These are phyloP conservation scores for Eristalis intricaria DNA, from an alignment of 2,888 invertebrate species.

Conservation along the genomic window DNA sequence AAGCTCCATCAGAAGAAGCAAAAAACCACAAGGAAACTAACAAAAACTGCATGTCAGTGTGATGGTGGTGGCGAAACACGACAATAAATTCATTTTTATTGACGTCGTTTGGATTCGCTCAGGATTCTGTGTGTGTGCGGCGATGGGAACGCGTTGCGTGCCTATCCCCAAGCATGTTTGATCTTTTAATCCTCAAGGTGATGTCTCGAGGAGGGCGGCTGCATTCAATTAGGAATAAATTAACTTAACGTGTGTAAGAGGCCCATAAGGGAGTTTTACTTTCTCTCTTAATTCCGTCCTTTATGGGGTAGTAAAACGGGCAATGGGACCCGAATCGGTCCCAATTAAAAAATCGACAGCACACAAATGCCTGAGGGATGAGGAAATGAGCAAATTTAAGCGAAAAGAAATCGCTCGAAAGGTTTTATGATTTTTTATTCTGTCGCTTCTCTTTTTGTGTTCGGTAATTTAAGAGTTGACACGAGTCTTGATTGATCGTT, in stretches of 20 bases:
- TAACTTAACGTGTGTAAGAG: constrained; percentile 21
- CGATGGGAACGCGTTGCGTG: neutral
- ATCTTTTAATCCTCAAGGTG: constrained; percentile 36
- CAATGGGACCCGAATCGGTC: neutral
- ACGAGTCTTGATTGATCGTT: neutral
- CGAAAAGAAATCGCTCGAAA: neutral
- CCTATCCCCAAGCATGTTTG: constrained; percentile 37
- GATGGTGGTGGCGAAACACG: neutral
- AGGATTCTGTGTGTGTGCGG: neutral
- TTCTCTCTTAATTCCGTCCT: neutral
- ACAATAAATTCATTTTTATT: neutral
- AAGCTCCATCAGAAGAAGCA: neutral
- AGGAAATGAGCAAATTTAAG: neutral
- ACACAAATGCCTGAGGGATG: neutral
- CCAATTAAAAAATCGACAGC: neutral
- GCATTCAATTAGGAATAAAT: constrained; percentile 50
- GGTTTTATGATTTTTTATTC: neutral
- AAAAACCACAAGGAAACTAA: neutral
- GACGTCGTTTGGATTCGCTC: neutral
- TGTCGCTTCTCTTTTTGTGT: neutral
- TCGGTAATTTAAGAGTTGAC: neutral
- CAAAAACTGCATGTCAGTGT: neutral
- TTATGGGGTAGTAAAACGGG: neutral
- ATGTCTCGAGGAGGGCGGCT: neutral
- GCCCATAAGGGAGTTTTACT: neutral